Percentiles rank a stretch among this genome's conserved stretches.
Evolutionary conservation across 2,797 vertebrate genomes (phyloP).

Genomic region (Neomorphus geoffroyi): DNA sequence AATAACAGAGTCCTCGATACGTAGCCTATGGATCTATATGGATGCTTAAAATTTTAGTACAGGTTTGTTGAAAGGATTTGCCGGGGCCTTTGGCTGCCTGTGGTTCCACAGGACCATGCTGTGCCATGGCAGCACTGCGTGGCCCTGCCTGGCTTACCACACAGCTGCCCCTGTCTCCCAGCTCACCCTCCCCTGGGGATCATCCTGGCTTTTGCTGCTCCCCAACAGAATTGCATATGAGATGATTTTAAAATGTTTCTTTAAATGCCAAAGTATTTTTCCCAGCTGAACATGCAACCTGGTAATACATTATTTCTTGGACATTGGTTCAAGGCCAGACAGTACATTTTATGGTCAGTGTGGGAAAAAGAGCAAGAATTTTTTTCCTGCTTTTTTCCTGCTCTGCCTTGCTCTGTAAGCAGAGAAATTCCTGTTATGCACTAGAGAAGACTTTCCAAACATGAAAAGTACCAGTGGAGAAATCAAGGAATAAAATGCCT

Average conservation of each 20-base stretch:
- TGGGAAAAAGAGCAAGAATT: background rate
- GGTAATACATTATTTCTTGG: background rate
- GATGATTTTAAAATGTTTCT: background rate
- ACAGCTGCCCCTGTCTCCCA: background rate
- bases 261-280: background rate
- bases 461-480: background rate
- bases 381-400: background rate
- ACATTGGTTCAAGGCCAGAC: background rate
- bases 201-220: background rate
- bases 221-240: background rate
- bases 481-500: background rate
- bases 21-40: background rate
- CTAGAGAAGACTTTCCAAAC: background rate
- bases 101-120: rapidly evolving
- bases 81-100: background rate
- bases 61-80: background rate
- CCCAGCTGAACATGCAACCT: background rate
- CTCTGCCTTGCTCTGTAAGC: background rate
- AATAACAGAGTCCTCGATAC: background rate
- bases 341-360: background rate
- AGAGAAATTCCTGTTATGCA: background rate
- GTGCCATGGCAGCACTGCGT: background rate
- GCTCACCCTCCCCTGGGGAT: background rate
- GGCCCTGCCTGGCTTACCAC: background rate
- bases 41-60: background rate